Evolutionary conservation across 37 sponge, comb jelly and placozoan species (phyloP).

Genomic region (Cladorhizidae sp.): DNA sequence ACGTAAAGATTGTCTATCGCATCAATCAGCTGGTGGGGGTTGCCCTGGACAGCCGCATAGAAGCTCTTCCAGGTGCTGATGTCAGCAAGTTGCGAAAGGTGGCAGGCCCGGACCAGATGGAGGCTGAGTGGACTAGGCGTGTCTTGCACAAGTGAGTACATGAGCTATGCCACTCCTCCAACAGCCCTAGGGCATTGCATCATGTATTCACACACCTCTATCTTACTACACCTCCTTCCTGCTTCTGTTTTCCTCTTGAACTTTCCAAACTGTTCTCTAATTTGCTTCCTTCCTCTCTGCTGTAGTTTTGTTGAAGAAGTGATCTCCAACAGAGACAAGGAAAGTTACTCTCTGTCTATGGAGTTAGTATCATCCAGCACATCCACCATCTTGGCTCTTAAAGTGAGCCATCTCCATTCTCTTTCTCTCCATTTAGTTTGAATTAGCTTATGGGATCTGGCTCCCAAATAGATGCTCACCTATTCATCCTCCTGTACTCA

Average conservation of each 20-base stretch:
- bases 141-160: conserved; percentile 50
- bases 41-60: conserved; percentile 19
- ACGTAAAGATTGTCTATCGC: conserved; percentile 29
- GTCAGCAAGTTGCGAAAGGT: conserved; percentile 9
- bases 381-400: conserved; percentile 53
- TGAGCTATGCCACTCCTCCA: background rate
- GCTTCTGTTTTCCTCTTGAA: background rate
- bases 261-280: background rate
- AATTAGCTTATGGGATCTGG: too few relatives aligned
- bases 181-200: background rate
- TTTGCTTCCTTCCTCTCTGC: background rate
- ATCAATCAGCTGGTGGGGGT: conserved; percentile 49
- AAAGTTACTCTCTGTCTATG: conserved; percentile 54
- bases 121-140: conserved; percentile 52
- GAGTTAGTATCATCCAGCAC: conserved; percentile 39
- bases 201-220: background rate
- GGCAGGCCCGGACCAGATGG: conserved; percentile 21
- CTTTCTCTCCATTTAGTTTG: too few relatives aligned
- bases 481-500: too few relatives aligned
- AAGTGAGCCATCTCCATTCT: too few relatives aligned
- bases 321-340: conserved; percentile 20
- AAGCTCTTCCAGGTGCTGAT: conserved; percentile 18
- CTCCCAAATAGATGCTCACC: too few relatives aligned
- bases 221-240: background rate
- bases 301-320: conserved; percentile 49